Evolutionary conservation across 2,113 vertebrate species (phyloP).

Genomic region (Odocoileus virginianus): DNA sequence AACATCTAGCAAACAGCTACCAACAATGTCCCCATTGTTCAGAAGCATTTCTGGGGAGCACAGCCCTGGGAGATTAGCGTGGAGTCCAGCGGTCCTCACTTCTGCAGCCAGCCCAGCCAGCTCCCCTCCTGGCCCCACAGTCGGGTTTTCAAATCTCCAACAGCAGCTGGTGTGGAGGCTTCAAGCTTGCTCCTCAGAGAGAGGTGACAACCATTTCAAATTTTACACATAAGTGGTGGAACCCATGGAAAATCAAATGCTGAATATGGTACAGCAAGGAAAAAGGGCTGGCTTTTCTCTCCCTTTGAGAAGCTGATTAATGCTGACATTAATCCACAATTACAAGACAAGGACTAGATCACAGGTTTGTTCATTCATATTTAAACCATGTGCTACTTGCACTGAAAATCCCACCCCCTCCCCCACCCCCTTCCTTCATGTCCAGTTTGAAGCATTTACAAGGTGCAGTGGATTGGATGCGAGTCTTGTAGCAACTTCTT

Average conservation of each 20-base stretch:
- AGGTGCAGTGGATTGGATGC: constrained; percentile 77
- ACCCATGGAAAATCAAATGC: constrained; percentile 78
- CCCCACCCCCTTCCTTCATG: constrained; percentile 79
- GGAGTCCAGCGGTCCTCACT: background rate
- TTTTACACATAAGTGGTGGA: constrained; percentile 78
- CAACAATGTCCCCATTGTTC: constrained; percentile 63
- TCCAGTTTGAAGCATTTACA: constrained; percentile 75
- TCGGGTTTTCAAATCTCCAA: constrained; percentile 54
- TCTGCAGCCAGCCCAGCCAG: constrained; percentile 46
- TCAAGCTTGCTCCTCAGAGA: constrained; percentile 74
- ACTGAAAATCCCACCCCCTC: constrained; percentile 49
- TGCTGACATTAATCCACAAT: constrained; percentile 80
- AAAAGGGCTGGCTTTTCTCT: constrained; percentile 68
- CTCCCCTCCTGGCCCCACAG: constrained; percentile 52
- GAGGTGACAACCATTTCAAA: constrained; percentile 81
- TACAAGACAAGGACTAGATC: constrained; percentile 76
- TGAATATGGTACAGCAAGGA: constrained; percentile 71
- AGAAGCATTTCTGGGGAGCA: constrained; percentile 12
- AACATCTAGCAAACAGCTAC: constrained; percentile 60
- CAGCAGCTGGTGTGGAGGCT: constrained; percentile 81
- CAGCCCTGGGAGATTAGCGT: background rate
- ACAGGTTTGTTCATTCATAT: constrained; percentile 75
- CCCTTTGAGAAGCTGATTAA: constrained; percentile 76
- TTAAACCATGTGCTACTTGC: constrained; percentile 73
- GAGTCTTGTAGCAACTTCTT: constrained; percentile 48